phyloP scores from a whole-genome alignment of 1,140 invertebrate species.

The Ceratina japonica region DNA sequence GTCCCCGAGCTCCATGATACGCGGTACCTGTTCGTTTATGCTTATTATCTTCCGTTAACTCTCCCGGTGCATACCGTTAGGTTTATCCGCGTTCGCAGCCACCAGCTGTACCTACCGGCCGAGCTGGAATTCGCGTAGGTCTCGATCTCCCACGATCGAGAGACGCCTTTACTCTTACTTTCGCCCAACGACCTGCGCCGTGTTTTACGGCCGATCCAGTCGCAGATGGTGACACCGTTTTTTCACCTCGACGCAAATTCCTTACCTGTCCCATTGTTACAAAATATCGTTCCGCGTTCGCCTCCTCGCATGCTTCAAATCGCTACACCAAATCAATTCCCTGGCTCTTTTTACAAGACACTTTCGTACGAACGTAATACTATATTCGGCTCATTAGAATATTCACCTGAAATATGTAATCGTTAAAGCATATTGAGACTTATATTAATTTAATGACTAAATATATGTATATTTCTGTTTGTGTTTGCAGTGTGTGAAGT shows the following conservation, averaged over 20 bases:
- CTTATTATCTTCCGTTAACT: constrained; percentile 67
- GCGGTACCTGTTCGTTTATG: constrained; percentile 26
- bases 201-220: constrained; percentile 49
- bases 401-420: background rate
- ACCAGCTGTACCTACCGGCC: constrained; percentile 32
- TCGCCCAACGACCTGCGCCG: constrained; percentile 53
- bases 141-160: constrained; percentile 68
- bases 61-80: constrained; percentile 63
- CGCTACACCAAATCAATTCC: background rate
- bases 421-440: background rate
- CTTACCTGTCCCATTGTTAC: background rate
- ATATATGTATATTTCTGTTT: no score
- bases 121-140: constrained; percentile 65
- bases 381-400: no score
- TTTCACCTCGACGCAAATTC: background rate
- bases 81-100: constrained; percentile 46
- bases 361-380: no score
- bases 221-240: constrained; percentile 19
- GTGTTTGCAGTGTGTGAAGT: constrained; percentile 66
- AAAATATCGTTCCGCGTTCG: background rate
- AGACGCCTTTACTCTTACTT: constrained; percentile 65
- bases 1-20: constrained; percentile 5
- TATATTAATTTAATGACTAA: no score
- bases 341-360: background rate
- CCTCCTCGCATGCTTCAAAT: background rate